Evolutionary conservation across 2,797 vertebrate genomes (phyloP).

Genomic region (Emydoidea blandingii): DNA sequence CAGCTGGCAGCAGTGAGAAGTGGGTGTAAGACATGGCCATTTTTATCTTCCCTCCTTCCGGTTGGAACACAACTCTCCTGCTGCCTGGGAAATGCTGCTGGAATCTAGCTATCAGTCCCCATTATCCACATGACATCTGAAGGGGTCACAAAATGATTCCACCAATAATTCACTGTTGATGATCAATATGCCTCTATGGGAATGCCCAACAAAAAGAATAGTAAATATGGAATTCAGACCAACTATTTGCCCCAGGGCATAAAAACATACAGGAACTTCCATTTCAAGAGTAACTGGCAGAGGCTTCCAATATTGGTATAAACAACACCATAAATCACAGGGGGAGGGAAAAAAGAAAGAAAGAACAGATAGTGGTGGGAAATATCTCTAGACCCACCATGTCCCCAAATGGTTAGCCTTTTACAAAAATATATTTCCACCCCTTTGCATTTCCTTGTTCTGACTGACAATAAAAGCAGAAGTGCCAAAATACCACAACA

Average conservation of each 20-base stretch:
- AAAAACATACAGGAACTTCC: not conserved
- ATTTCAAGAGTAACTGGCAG: not conserved
- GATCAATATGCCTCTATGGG: not conserved
- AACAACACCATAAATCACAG: not conserved
- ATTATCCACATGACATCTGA: not conserved
- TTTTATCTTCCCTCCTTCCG: not conserved
- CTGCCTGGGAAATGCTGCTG: not conserved
- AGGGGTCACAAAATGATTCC: not conserved
- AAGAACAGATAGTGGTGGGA: not conserved
- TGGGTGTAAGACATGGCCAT: not conserved
- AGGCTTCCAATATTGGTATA: not conserved
- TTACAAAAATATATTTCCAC: not conserved
- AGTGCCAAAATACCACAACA: slow-evolving; percentile 56
- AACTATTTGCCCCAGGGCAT: not conserved
- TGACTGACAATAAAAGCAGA: slow-evolving; percentile 57
- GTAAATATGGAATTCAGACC: not conserved
- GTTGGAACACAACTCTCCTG: not conserved
- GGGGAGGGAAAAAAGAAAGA: too few species aligned
- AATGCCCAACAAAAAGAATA: not conserved
- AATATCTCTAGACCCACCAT: not conserved
- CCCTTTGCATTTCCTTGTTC: slow-evolving; percentile 30
- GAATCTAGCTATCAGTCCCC: not conserved
- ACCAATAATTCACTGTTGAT: not conserved
- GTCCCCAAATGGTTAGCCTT: slow-evolving; percentile 16
- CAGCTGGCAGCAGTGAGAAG: not conserved